These are phyloP conservation scores for Aphaenogaster floridana DNA, from an alignment of 1,140 invertebrate genomes.

Conservation along the genomic window DNA sequence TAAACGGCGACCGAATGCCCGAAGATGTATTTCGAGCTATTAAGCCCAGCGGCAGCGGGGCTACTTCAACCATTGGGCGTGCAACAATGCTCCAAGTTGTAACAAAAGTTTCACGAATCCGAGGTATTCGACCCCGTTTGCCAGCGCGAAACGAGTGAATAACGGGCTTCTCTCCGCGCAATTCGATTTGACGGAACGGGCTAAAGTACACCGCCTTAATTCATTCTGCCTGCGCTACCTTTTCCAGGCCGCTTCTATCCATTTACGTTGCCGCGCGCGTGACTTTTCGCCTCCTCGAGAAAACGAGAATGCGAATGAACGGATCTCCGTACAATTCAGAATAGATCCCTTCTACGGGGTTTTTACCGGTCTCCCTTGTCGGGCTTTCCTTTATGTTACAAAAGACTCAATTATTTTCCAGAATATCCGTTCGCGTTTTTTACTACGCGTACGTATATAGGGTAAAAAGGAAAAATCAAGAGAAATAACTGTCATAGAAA, in stretches of 20 bases:
- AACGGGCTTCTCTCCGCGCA: constrained; percentile 63
- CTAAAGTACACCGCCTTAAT: constrained; percentile 58
- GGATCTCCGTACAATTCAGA: constrained; percentile 65
- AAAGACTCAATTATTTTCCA: constrained; percentile 71
- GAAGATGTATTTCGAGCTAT: constrained; percentile 63
- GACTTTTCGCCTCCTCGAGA: constrained; percentile 31
- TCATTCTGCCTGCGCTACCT: constrained; percentile 57
- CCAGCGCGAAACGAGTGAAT: constrained; percentile 66
- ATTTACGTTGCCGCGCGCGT: constrained; percentile 54
- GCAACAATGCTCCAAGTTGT: constrained; percentile 59
- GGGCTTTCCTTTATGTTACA: constrained; percentile 59
- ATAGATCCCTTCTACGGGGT: constrained; percentile 56
- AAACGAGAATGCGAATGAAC: constrained; percentile 59
- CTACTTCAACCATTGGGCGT: constrained; percentile 47
- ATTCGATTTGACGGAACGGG: constrained; percentile 61
- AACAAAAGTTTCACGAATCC: constrained; percentile 63
- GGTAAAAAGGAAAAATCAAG: constrained; percentile 36
- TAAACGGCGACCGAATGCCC: constrained; percentile 48
- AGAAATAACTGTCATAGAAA: constrained; percentile 21
- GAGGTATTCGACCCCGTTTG: constrained; percentile 54
- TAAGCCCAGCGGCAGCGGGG: constrained; percentile 41
- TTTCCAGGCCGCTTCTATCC: constrained; percentile 56
- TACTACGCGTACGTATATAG: background rate
- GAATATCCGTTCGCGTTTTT: constrained; percentile 41
- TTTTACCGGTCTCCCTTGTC: constrained; percentile 47